Percentiles rank a stretch among this genome's conserved stretches.
Evolutionary conservation across 2,113 vertebrate species (phyloP).

Genomic region (Mystacornis crossleyi): DNA sequence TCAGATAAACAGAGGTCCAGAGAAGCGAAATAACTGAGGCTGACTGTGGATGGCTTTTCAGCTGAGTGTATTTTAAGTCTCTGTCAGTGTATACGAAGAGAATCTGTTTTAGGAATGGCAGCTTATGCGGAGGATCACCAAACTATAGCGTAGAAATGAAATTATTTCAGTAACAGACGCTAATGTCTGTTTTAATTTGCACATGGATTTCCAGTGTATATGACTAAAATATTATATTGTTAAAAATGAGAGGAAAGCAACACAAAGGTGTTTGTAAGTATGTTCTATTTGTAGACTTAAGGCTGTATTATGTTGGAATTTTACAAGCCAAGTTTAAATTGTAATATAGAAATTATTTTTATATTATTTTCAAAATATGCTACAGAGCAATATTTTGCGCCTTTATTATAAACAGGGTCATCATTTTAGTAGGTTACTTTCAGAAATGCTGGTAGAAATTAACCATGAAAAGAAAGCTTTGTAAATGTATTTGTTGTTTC

Average conservation of each 20-base stretch:
- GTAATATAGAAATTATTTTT: slow-evolving; percentile 87
- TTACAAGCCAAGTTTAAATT: slow-evolving; percentile 82
- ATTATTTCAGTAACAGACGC: slow-evolving; percentile 81
- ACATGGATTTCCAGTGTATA: slow-evolving; percentile 82
- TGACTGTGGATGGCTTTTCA: slow-evolving; percentile 78
- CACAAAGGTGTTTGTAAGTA: slow-evolving; percentile 76
- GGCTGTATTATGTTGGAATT: slow-evolving; percentile 77
- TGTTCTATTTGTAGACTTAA: slow-evolving; percentile 76
- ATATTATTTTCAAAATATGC: slow-evolving; percentile 80
- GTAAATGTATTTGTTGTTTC: slow-evolving; percentile 48
- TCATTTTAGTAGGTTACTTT: slow-evolving; percentile 66
- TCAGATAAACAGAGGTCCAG: neutral
- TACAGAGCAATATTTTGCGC: slow-evolving; percentile 80
- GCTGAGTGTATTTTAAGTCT: slow-evolving; percentile 67
- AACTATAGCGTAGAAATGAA: slow-evolving; percentile 77
- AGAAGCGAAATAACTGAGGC: slow-evolving; percentile 62
- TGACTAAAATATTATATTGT: slow-evolving; percentile 82
- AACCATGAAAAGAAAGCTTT: slow-evolving; percentile 56
- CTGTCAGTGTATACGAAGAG: slow-evolving; percentile 69
- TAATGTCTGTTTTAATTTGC: slow-evolving; percentile 83
- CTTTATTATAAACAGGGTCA: slow-evolving; percentile 76
- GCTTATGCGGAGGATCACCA: slow-evolving; percentile 72
- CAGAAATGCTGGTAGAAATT: slow-evolving; percentile 59
- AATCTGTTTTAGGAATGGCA: slow-evolving; percentile 71
- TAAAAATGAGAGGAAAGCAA: slow-evolving; percentile 65